These are phyloP conservation scores for Papilio machaon DNA, from an alignment of 1,140 invertebrate genomes.

Conservation along the genomic window DNA sequence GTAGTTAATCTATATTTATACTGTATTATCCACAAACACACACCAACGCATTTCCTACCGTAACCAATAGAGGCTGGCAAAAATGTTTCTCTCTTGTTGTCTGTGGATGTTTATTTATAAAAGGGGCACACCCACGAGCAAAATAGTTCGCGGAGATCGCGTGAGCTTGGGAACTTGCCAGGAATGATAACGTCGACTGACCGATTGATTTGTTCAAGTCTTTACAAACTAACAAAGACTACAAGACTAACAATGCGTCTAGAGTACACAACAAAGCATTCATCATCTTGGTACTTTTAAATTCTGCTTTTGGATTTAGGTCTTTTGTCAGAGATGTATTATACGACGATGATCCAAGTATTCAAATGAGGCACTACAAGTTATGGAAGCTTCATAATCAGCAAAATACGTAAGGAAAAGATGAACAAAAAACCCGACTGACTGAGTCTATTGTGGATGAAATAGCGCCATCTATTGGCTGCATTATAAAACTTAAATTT, in stretches of 20 bases:
- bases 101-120: conserved; percentile 23
- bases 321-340: too few species aligned
- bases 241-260: background rate
- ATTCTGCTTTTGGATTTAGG: too few species aligned
- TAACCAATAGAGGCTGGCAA: background rate
- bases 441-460: too few species aligned
- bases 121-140: conserved; percentile 32
- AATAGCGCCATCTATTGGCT: too few species aligned
- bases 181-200: conserved; percentile 28
- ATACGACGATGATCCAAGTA: too few species aligned
- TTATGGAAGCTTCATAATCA: too few species aligned
- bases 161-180: conserved; percentile 10
- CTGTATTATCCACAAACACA: background rate
- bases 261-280: background rate
- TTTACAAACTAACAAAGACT: background rate
- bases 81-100: background rate
- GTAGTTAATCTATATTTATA: background rate
- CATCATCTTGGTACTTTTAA: too few species aligned
- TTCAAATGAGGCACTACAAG: too few species aligned
- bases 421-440: too few species aligned
- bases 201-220: background rate
- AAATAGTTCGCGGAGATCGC: conserved; percentile 25
- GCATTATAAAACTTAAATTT: too few species aligned
- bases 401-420: too few species aligned
- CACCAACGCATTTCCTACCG: background rate